Evolutionary conservation across 2,113 vertebrate genomes (phyloP).

Genomic region (Pimephales promelas): DNA sequence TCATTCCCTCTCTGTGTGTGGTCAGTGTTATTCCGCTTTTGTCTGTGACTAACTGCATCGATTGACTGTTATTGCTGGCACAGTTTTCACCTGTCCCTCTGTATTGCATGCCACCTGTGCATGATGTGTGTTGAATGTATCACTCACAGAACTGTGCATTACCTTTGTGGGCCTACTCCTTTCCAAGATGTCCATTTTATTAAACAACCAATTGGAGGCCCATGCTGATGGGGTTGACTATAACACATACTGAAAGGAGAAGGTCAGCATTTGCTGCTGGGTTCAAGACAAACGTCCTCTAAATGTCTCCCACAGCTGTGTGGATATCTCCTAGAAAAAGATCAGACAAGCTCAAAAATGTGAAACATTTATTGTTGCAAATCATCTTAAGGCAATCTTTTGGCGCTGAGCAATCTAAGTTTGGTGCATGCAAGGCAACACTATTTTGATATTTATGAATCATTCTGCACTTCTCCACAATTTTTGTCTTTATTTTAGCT

Average conservation of each 20-base stretch:
- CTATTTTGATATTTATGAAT: neutral
- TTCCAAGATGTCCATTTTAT: constrained; percentile 9
- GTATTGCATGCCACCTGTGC: constrained; percentile 54
- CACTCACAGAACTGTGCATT: constrained; percentile 33
- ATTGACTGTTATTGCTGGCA: constrained; percentile 54
- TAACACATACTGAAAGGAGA: constrained; percentile 13
- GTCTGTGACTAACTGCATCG: constrained; percentile 53
- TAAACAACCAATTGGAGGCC: constrained; percentile 1
- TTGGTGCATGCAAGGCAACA: constrained; percentile 18
- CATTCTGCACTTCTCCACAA: neutral
- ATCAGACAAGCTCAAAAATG: constrained; percentile 2
- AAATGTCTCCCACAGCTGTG: constrained; percentile 15
- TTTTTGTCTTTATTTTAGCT: neutral
- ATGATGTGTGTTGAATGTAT: constrained; percentile 56
- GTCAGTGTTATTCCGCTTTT: constrained; percentile 34
- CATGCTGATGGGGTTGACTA: neutral
- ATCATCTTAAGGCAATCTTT: neutral
- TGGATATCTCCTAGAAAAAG: constrained; percentile 3
- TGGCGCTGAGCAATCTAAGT: neutral
- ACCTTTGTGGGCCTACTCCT: constrained; percentile 27
- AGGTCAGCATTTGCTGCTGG: constrained; percentile 19
- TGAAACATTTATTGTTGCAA: neutral
- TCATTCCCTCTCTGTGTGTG: constrained; percentile 37
- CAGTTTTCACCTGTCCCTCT: constrained; percentile 41
- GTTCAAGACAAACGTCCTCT: neutral